Evolutionary conservation across 2,888 invertebrate species (phyloP).

Genomic region (Trachelus tabidus): DNA sequence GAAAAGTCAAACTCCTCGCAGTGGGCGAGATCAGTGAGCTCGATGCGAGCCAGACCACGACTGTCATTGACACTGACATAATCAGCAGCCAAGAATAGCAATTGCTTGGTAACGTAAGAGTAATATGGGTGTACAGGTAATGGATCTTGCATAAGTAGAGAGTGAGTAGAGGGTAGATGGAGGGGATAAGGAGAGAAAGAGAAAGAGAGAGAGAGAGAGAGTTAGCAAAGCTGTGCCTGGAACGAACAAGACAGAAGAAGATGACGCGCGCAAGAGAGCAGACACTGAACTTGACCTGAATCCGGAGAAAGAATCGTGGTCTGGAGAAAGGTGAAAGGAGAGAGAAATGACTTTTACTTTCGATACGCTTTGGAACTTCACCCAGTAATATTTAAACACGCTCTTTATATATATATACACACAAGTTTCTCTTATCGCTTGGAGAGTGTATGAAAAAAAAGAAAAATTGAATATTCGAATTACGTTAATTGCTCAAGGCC

Average conservation of each 20-base stretch:
- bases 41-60: neutral
- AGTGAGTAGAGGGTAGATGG: conserved; percentile 18
- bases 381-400: neutral
- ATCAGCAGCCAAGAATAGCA: conserved; percentile 29
- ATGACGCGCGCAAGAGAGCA: conserved; percentile 19
- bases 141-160: conserved; percentile 44
- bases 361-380: conserved; percentile 19
- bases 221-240: neutral
- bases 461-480: neutral
- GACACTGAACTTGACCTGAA: conserved; percentile 50
- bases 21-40: neutral
- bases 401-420: neutral
- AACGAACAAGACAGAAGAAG: conserved; percentile 23
- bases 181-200: conserved; percentile 22
- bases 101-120: conserved; percentile 40
- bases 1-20: neutral
- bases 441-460: neutral
- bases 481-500: neutral
- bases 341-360: conserved; percentile 50
- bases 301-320: conserved; percentile 38
- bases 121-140: conserved; percentile 40
- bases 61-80: conserved; percentile 63
- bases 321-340: conserved; percentile 47
- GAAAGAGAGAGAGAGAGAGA: conserved; percentile 20
- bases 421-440: neutral